Conservation (phyloP, 2,888 invertebrate genomes). For the Drosophila pseudotalamancana region DNA sequence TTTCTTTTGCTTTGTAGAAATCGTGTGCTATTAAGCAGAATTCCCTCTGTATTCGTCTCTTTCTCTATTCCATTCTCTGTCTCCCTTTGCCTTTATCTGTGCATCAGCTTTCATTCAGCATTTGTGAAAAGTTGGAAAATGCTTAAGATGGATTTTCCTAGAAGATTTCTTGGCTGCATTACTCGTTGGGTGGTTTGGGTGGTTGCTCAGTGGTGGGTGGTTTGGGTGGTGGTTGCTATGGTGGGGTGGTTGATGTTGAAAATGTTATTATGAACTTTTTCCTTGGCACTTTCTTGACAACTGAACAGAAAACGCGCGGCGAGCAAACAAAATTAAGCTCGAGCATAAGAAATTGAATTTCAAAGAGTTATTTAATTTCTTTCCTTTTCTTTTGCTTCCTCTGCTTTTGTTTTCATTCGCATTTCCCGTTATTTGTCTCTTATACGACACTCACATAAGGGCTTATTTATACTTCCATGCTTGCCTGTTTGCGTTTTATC, state of each 20-base stretch:
- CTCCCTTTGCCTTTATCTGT: no score
- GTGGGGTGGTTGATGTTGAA: constrained; percentile 19
- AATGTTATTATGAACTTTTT: constrained; percentile 53
- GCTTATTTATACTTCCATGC: constrained; percentile 51
- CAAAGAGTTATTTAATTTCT: constrained; percentile 68
- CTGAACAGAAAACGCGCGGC: constrained; percentile 28
- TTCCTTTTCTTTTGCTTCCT: neutral
- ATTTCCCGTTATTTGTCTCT: constrained; percentile 5
- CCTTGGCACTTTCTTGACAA: constrained; percentile 23
- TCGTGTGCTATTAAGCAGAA: neutral
- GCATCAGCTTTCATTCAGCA: constrained; percentile 30
- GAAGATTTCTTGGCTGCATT: constrained; percentile 18
- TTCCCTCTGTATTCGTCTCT: no score
- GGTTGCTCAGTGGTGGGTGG: constrained; percentile 6
- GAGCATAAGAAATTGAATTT: constrained; percentile 67
- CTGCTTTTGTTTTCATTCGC: neutral
- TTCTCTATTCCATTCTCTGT: neutral
- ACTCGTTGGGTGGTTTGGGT: constrained; percentile 11
- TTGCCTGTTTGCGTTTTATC: constrained; percentile 20
- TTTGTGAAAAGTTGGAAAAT: constrained; percentile 36
- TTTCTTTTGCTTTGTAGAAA: constrained; percentile 4
- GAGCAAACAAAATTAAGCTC: constrained; percentile 68
- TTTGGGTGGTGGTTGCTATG: constrained; percentile 10
- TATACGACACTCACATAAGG: constrained; percentile 7
- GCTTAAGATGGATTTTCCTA: constrained; percentile 27